Conservation (phyloP, 2,888 invertebrate genomes). For the Diarsia brunnea region DNA sequence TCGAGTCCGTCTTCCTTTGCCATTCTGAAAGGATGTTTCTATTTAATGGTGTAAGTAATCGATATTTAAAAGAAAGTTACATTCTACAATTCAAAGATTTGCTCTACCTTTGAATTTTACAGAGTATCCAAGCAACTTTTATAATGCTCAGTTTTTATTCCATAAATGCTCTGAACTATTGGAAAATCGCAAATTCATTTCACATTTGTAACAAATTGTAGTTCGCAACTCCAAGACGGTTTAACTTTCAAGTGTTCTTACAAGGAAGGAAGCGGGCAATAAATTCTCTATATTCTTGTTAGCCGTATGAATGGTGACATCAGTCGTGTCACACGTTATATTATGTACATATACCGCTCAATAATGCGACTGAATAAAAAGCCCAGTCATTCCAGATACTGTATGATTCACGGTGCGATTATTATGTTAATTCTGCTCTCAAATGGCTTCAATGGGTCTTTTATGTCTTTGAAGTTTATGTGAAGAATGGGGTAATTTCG, state of each 20-base stretch:
- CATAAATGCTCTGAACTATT: conserved; percentile 37
- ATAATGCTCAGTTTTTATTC: conserved; percentile 25
- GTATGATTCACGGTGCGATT: conserved; percentile 58
- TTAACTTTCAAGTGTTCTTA: conserved; percentile 51
- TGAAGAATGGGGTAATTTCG: conserved; percentile 39
- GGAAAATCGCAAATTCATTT: conserved; percentile 44
- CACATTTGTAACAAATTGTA: conserved; percentile 50
- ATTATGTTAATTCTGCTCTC: conserved; percentile 57
- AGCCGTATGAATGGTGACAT: conserved; percentile 58
- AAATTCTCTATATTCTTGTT: conserved; percentile 61
- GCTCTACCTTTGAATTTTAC: too few species aligned
- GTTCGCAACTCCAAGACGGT: conserved; percentile 41
- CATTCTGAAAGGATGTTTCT: conserved; percentile 11
- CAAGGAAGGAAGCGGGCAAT: conserved; percentile 59
- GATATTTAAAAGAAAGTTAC: conserved; percentile 8
- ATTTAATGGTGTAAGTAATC: conserved; percentile 13
- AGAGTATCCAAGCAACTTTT: conserved; percentile 1
- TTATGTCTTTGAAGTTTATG: conserved; percentile 37
- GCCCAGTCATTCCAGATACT: conserved; percentile 48
- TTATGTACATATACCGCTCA: conserved; percentile 52
- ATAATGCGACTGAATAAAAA: conserved; percentile 59
- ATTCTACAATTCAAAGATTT: not conserved
- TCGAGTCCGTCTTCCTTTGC: conserved; percentile 9
- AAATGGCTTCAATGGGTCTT: conserved; percentile 44
- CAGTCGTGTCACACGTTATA: conserved; percentile 57